A percentile compares a stretch with the other conserved stretches of the same genome.
These are phyloP conservation scores for Tichodroma muraria DNA, from an alignment of 2,113 vertebrate genomes.

Conservation along the genomic window DNA sequence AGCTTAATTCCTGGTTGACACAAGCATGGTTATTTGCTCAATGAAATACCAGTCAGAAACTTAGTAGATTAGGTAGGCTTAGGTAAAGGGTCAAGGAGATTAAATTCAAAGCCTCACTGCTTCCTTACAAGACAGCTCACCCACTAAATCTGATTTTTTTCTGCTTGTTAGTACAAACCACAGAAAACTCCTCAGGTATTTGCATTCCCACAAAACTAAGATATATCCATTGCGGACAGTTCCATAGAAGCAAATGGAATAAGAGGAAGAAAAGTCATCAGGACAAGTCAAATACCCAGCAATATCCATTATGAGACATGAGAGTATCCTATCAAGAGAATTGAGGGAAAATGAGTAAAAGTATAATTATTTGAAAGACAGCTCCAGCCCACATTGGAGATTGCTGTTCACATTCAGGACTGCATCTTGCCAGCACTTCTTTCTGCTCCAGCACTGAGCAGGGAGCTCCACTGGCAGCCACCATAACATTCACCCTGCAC, in stretches of 20 bases:
- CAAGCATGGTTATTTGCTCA: not conserved
- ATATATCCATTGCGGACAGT: not conserved
- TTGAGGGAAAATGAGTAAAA: not conserved
- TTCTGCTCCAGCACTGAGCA: not conserved
- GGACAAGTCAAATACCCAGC: accelerated
- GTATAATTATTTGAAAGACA: not conserved
- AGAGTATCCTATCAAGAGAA: not conserved
- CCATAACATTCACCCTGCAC: not conserved
- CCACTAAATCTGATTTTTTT: not conserved
- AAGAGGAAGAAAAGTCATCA: not conserved
- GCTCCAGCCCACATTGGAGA: not conserved
- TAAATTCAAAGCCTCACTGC: not conserved
- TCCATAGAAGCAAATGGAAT: not conserved
- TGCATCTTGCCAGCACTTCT: not conserved
- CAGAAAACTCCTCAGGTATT: not conserved
- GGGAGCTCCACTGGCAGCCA: not conserved
- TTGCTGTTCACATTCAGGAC: not conserved
- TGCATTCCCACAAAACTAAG: not conserved
- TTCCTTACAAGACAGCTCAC: not conserved
- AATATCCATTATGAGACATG: not conserved
- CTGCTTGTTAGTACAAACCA: not conserved
- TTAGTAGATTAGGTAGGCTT: not conserved
- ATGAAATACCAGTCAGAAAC: not conserved
- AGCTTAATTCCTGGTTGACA: not conserved
- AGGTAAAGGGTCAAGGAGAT: not conserved